Evolutionary conservation across 2,888 invertebrate genomes (phyloP).

Genomic region (Dryomyza anilis): DNA sequence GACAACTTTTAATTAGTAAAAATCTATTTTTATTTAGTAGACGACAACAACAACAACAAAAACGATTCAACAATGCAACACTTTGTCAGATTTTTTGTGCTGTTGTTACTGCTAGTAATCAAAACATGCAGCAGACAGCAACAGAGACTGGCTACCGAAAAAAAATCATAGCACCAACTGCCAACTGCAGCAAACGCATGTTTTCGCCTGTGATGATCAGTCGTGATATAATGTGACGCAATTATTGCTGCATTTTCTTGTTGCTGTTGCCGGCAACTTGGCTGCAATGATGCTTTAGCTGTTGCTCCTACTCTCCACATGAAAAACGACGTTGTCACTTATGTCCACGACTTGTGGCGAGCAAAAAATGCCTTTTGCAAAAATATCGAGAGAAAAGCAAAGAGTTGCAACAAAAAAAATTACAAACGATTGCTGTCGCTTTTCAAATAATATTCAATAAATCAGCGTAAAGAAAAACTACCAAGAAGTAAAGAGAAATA

Average conservation of each 20-base stretch:
- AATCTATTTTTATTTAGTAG: no score
- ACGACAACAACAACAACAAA: slow-evolving; percentile 8
- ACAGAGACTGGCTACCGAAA: no score
- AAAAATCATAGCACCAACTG: no score
- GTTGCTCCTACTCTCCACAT: slow-evolving; percentile 21
- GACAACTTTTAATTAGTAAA: no score
- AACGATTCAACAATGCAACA: no score
- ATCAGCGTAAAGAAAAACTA: slow-evolving; percentile 33
- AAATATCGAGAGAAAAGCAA: slow-evolving; percentile 27
- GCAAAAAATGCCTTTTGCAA: slow-evolving; percentile 13
- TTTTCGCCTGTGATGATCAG: slow-evolving; percentile 11
- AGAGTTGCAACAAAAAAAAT: slow-evolving; percentile 18
- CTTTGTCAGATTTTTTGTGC: no score
- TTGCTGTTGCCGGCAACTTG: neutral
- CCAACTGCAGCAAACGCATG: slow-evolving; percentile 24
- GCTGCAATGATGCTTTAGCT: neutral
- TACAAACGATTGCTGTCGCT: slow-evolving; percentile 39
- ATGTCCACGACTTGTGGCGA: slow-evolving; percentile 20
- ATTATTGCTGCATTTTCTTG: slow-evolving; percentile 35
- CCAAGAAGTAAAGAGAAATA: no score
- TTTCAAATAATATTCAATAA: slow-evolving; percentile 42
- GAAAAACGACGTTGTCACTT: slow-evolving; percentile 42
- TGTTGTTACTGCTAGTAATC: no score
- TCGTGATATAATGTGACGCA: slow-evolving; percentile 42
- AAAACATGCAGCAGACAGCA: no score